These are phyloP conservation scores for Meta bourneti DNA, from an alignment of 2,888 invertebrate genomes.

Conservation along the genomic window DNA sequence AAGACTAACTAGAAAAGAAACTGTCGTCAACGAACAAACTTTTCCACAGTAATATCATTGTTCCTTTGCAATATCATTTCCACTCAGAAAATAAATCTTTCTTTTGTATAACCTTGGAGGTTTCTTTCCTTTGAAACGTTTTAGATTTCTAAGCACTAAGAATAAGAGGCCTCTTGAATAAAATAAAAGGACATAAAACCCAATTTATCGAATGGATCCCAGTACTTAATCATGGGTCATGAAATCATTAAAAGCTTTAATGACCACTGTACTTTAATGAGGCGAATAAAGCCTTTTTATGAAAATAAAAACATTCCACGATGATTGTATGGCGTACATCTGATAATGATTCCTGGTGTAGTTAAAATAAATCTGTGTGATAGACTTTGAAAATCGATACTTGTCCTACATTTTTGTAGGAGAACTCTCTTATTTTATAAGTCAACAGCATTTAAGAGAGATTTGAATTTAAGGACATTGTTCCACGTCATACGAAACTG, in stretches of 20 bases:
- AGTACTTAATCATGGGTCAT: conserved; percentile 15
- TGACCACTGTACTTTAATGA: conserved; percentile 21
- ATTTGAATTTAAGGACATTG: too few relatives aligned
- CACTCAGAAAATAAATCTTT: too few relatives aligned
- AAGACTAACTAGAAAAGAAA: too few relatives aligned
- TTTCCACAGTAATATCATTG: too few relatives aligned
- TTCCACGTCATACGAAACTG: too few relatives aligned
- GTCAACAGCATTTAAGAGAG: too few relatives aligned
- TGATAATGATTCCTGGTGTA: neutral
- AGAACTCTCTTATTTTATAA: too few relatives aligned
- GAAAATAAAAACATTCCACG: neutral
- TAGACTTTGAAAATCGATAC: neutral
- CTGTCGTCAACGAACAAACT: too few relatives aligned
- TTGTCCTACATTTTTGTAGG: neutral
- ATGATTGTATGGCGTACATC: neutral
- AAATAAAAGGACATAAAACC: neutral
- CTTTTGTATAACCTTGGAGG: neutral
- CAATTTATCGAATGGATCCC: conserved; percentile 21
- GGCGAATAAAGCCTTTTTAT: neutral
- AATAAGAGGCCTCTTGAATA: neutral
- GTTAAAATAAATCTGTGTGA: neutral
- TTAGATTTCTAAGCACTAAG: neutral
- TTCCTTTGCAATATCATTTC: too few relatives aligned
- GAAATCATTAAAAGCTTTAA: conserved; percentile 32
- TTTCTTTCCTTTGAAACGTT: neutral